Evolutionary conservation across 2,888 invertebrate species (phyloP).

Genomic region (Cryptocheilus praepositus): DNA sequence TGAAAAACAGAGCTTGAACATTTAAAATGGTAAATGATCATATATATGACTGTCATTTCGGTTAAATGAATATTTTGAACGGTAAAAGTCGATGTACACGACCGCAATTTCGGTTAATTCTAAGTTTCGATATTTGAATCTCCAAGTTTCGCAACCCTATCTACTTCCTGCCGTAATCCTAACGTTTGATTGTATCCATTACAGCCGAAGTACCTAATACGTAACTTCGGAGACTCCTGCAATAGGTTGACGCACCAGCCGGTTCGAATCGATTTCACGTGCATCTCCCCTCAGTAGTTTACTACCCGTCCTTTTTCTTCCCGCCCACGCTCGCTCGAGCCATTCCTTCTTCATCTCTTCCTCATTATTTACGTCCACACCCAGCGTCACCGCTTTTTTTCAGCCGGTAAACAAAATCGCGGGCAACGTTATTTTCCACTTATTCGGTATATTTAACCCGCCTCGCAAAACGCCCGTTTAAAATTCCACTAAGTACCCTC

Average conservation of each 20-base stretch:
- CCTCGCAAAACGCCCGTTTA: background rate
- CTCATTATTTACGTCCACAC: conserved; percentile 2
- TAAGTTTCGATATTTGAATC: too few relatives aligned
- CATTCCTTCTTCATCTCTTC: background rate
- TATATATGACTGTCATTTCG: too few relatives aligned
- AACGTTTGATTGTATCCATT: conserved; percentile 67
- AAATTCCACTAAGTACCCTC: background rate
- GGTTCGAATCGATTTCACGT: conserved; percentile 52
- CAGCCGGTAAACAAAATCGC: too few relatives aligned
- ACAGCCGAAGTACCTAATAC: conserved; percentile 60
- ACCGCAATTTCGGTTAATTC: too few relatives aligned
- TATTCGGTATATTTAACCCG: conserved; percentile 7
- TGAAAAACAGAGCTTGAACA: background rate
- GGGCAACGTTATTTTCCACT: background rate
- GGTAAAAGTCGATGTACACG: too few relatives aligned
- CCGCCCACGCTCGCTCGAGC: too few relatives aligned
- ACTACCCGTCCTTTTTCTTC: conserved; percentile 7
- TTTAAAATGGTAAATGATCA: too few relatives aligned
- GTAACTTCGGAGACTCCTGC: conserved; percentile 59
- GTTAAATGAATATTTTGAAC: too few relatives aligned
- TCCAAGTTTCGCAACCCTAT: conserved; percentile 6
- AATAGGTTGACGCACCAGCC: conserved; percentile 51
- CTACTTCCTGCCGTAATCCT: conserved; percentile 55
- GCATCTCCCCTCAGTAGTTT: conserved; percentile 33
- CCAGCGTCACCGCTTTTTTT: background rate